These are phyloP conservation scores for Hylaea fasciaria DNA, from an alignment of 2,888 invertebrate genomes.

Conservation along the genomic window DNA sequence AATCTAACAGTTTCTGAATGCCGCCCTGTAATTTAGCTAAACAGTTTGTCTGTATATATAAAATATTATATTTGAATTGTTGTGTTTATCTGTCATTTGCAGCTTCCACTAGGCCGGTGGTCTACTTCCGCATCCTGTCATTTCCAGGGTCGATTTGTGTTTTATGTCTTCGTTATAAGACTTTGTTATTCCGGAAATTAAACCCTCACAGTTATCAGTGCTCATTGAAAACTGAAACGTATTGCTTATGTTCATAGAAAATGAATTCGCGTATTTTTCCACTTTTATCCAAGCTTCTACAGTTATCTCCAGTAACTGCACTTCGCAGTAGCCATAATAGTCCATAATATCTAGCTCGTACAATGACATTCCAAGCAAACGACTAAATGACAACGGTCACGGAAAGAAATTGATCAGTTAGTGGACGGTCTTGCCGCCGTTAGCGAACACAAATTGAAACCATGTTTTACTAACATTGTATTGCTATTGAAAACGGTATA, in stretches of 20 bases:
- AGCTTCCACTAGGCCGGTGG: constrained; percentile 41
- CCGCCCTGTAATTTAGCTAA: constrained; percentile 79
- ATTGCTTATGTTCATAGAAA: too few relatives aligned
- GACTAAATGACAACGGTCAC: constrained; percentile 28
- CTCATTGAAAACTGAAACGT: too few relatives aligned
- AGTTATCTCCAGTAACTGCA: background rate
- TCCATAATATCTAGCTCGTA: constrained; percentile 29
- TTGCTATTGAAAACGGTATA: too few relatives aligned
- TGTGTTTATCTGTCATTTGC: constrained; percentile 54
- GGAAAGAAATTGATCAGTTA: constrained; percentile 18
- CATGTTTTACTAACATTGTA: too few relatives aligned
- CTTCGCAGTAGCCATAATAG: constrained; percentile 6
- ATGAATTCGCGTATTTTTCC: too few relatives aligned
- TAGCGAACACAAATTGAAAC: too few relatives aligned
- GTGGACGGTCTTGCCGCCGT: too few relatives aligned
- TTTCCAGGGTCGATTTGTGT: constrained; percentile 28
- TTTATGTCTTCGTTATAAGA: constrained; percentile 15
- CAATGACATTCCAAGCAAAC: constrained; percentile 44
- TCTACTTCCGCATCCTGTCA: constrained; percentile 52
- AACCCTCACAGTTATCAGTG: too few relatives aligned
- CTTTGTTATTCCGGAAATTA: background rate
- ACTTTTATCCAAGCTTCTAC: background rate
- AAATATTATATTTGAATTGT: background rate
- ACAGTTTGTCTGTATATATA: constrained; percentile 46
- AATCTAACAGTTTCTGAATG: constrained; percentile 61